Percentiles rank a stretch among this genome's conserved stretches.
Evolutionary conservation across 1,140 invertebrate species (phyloP).

Genomic region (Camponotus vicinus): DNA sequence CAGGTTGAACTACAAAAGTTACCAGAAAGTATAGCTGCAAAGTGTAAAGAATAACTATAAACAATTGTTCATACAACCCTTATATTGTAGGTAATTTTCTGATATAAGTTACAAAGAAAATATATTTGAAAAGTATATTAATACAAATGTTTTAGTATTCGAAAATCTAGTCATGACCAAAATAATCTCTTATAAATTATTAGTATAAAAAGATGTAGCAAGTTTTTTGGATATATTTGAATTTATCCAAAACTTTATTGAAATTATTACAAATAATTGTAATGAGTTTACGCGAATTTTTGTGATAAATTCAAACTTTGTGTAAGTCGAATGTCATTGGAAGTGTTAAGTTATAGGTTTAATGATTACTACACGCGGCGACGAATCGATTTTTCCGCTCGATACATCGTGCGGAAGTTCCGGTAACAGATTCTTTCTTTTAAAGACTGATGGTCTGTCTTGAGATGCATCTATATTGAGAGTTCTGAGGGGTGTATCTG

Average conservation of each 20-base stretch:
- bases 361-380: conserved; percentile 49
- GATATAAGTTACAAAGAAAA: conserved; percentile 49
- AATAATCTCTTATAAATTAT: conserved; percentile 3
- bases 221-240: conserved; percentile 11
- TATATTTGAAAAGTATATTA: not conserved
- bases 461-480: conserved; percentile 76
- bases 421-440: conserved; percentile 77
- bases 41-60: conserved; percentile 29
- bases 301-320: not conserved
- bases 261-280: conserved; percentile 27
- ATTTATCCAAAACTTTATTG: not conserved
- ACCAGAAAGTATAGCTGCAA: conserved; percentile 67
- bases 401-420: conserved; percentile 73
- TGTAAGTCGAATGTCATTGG: not conserved
- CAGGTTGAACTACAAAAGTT: conserved; percentile 86
- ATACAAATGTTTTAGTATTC: not conserved
- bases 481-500: conserved; percentile 77
- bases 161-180: not conserved
- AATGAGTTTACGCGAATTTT: not conserved
- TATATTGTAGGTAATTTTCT: conserved; percentile 32
- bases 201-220: not conserved
- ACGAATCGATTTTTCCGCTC: conserved; percentile 70
- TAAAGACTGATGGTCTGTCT: conserved; percentile 76
- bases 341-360: conserved; percentile 13
- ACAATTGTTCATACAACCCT: not conserved